Conservation (phyloP, 2,888 invertebrate genomes). For the Melikaiella ostensackeni region DNA sequence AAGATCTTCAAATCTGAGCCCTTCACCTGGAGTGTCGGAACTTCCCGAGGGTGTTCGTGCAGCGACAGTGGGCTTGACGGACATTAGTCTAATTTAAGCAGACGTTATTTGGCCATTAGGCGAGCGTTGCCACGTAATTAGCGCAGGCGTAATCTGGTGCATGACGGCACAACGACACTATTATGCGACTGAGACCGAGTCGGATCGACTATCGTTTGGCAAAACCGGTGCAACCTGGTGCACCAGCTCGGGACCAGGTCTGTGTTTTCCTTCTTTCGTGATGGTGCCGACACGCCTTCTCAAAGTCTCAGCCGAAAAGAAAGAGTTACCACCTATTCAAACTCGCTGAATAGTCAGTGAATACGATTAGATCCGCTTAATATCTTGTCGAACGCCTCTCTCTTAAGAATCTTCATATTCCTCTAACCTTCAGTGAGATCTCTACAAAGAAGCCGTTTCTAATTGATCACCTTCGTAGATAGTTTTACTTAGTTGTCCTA, state of each 20-base stretch:
- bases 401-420: constrained; percentile 47
- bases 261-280: constrained; percentile 43
- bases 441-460: too few relatives aligned
- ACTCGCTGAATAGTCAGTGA: constrained; percentile 65
- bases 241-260: constrained; percentile 5
- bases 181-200: constrained; percentile 36
- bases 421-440: constrained; percentile 48
- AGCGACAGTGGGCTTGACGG: constrained; percentile 16
- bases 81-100: constrained; percentile 67
- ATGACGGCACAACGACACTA: constrained; percentile 53
- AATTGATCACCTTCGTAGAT: too few relatives aligned
- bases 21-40: not conserved
- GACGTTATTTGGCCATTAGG: constrained; percentile 68
- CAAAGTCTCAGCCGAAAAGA: constrained; percentile 33
- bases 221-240: constrained; percentile 27
- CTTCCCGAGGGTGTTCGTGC: not conserved
- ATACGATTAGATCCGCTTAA: constrained; percentile 63
- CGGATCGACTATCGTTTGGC: constrained; percentile 9
- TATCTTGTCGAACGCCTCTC: constrained; percentile 59
- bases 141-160: constrained; percentile 68
- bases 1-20: not conserved
- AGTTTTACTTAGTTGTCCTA: too few relatives aligned
- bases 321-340: constrained; percentile 49
- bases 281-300: constrained; percentile 50
- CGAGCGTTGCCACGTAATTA: constrained; percentile 74